These are phyloP conservation scores for Anastrepha obliqua DNA, from an alignment of 1,140 invertebrate species.

Conservation along the genomic window DNA sequence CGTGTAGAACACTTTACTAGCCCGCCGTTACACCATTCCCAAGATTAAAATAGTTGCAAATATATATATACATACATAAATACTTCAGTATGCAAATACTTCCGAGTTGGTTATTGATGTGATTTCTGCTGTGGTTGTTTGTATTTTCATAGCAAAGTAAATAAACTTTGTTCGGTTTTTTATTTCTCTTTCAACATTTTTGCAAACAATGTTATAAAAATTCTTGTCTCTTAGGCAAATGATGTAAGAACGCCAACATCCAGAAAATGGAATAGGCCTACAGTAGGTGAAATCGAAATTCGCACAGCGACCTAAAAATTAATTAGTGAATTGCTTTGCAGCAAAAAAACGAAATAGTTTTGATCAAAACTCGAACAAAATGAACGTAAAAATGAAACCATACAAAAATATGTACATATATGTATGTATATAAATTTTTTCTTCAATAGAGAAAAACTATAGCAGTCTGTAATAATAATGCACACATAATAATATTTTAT, in stretches of 20 bases:
- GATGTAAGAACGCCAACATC: neutral
- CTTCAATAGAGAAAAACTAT: too few species aligned
- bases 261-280: neutral
- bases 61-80: neutral
- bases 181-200: neutral
- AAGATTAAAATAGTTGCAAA: neutral
- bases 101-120: slow-evolving; percentile 22
- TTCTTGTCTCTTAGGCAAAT: neutral
- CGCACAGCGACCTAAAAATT: too few species aligned
- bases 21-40: neutral
- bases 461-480: too few species aligned
- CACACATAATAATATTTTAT: too few species aligned
- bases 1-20: neutral
- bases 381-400: too few species aligned
- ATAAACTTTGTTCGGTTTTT: slow-evolving; percentile 2
- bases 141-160: slow-evolving; percentile 38
- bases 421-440: too few species aligned
- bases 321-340: too few species aligned
- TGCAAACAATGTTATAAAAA: neutral
- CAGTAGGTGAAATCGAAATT: too few species aligned
- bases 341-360: too few species aligned
- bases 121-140: neutral
- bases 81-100: slow-evolving; percentile 21
- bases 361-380: too few species aligned
- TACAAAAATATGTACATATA: too few species aligned